Evolutionary conservation across 2,797 vertebrate genomes (phyloP).

Genomic region (Eulemur albifrons): DNA sequence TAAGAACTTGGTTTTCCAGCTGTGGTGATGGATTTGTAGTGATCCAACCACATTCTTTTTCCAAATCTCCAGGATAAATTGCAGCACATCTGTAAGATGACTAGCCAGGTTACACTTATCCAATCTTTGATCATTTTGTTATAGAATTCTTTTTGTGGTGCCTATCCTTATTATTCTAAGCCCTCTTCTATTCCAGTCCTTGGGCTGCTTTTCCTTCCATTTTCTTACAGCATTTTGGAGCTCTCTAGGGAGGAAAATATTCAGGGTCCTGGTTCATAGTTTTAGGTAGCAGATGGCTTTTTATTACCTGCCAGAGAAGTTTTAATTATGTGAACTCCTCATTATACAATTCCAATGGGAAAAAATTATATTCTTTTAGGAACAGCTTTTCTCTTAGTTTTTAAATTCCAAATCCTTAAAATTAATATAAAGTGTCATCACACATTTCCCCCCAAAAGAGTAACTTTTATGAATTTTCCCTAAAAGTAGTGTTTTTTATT

Average conservation of each 20-base stretch:
- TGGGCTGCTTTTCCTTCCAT: not conserved
- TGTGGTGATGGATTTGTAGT: not conserved
- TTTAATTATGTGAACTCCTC: constrained; percentile 64
- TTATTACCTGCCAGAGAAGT: constrained; percentile 40
- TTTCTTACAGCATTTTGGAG: not conserved
- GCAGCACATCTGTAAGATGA: not conserved
- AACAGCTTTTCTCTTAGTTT: not conserved
- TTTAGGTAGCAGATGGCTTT: constrained; percentile 57
- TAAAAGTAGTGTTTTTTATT: not conserved
- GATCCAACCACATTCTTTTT: not conserved
- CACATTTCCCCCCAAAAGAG: not conserved
- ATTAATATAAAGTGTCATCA: constrained; percentile 32
- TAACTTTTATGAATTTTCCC: not conserved
- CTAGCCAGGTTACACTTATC: not conserved
- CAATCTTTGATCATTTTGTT: not conserved
- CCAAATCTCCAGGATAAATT: constrained; percentile 40
- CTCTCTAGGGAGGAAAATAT: not conserved
- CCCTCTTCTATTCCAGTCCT: not conserved
- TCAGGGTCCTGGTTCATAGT: constrained; percentile 21
- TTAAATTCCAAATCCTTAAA: constrained; percentile 15
- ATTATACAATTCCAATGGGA: constrained; percentile 41
- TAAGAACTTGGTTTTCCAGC: not conserved
- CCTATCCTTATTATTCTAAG: not conserved
- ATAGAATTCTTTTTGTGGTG: not conserved
- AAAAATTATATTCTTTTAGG: constrained; percentile 51